Percentiles rank a stretch among this genome's conserved stretches.
Evolutionary conservation across 2,888 invertebrate species (phyloP).

Genomic region (Lithophane socia): DNA sequence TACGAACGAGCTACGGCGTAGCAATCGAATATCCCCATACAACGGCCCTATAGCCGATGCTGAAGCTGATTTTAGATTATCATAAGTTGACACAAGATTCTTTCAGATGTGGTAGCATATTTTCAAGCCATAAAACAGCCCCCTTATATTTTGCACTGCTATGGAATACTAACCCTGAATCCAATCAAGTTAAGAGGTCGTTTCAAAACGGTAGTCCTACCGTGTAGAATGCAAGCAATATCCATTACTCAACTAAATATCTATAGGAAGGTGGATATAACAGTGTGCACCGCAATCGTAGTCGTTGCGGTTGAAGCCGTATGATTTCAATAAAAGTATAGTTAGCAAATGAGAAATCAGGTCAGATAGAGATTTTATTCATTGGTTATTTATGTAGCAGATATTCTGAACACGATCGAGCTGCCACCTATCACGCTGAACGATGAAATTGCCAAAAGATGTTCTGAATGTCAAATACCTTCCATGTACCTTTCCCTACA

Average conservation of each 20-base stretch:
- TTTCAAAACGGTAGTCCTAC: constrained; percentile 63
- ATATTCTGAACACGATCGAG: constrained; percentile 52
- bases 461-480: constrained; percentile 52
- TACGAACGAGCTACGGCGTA: constrained; percentile 64
- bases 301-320: constrained; percentile 48
- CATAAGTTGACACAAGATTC: constrained; percentile 47
- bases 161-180: constrained; percentile 66
- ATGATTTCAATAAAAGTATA: constrained; percentile 53
- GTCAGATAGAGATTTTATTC: constrained; percentile 38
- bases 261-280: constrained; percentile 42
- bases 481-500: not conserved
- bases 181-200: constrained; percentile 78
- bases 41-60: constrained; percentile 38
- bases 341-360: constrained; percentile 50
- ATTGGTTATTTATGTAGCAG: constrained; percentile 42
- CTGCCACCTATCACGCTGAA: constrained; percentile 45
- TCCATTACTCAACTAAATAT: constrained; percentile 75
- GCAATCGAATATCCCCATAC: constrained; percentile 58
- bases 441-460: constrained; percentile 53
- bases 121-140: constrained; percentile 51
- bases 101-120: constrained; percentile 46
- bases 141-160: constrained; percentile 50
- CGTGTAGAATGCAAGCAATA: constrained; percentile 74
- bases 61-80: constrained; percentile 61
- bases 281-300: constrained; percentile 44